phyloP scores from a whole-genome alignment of 2,113 vertebrate species.

The Candoia aspera region DNA sequence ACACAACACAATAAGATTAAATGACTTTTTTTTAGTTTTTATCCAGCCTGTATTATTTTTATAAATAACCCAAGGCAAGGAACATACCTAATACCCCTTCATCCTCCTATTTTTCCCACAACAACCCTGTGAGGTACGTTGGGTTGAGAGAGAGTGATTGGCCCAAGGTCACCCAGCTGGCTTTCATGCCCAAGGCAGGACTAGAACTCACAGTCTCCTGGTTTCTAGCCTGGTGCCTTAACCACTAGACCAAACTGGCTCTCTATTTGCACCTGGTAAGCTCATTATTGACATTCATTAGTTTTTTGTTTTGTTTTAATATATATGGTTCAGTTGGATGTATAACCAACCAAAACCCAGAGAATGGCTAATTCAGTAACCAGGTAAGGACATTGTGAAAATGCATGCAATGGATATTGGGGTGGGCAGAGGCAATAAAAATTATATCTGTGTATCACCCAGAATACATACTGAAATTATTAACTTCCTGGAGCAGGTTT shows the following conservation, averaged over 20 bases:
- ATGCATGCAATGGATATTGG: not conserved
- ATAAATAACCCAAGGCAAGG: too few species aligned
- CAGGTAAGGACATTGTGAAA: not conserved
- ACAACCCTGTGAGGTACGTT: too few species aligned
- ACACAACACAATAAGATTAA: not conserved
- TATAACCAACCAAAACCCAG: not conserved
- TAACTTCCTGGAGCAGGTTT: not conserved
- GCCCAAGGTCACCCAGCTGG: too few species aligned
- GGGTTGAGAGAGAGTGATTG: too few species aligned
- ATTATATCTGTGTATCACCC: not conserved
- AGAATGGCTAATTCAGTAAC: not conserved
- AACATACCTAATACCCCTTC: too few species aligned
- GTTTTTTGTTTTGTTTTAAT: not conserved
- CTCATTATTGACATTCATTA: not conserved
- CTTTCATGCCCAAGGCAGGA: too few species aligned
- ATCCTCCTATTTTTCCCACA: too few species aligned
- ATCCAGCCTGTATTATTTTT: too few species aligned
- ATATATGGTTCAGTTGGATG: not conserved
- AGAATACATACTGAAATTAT: not conserved
- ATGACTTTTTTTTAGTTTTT: not conserved
- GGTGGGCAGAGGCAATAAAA: not conserved
- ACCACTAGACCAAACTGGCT: too few species aligned
- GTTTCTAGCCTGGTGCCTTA: too few species aligned
- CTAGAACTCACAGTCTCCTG: too few species aligned
- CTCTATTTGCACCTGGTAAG: not conserved